Evolutionary conservation across 2,113 vertebrate genomes (phyloP), one percentile per base, ranked within the genome.

Genomic region (Apeltes quadracus): DNA sequence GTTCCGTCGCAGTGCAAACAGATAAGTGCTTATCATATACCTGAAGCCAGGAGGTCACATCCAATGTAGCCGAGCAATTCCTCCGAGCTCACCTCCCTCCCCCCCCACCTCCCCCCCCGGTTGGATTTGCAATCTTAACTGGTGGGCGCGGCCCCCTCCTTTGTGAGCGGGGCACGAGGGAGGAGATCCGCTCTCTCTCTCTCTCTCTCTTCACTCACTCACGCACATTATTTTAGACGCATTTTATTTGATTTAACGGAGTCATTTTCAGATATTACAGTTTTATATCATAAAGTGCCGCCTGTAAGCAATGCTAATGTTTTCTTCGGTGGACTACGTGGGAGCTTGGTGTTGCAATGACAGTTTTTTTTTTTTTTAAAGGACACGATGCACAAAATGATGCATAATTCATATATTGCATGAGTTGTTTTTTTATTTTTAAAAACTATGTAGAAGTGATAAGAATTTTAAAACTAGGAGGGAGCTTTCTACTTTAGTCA

Each of bases 11-110:
- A 87, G 83, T 85, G 88, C 85, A 87, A 87, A 87, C 72, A 88
- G 89, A 92, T 90, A 92, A 91, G 88, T 92, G 88, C 86, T 92
- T 91, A 92, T 92, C 87, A 87, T 87, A 82, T 87, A 90, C 90
- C 84, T 89, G 82, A 81, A 90, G 89, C 84, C 89, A 89, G 84
- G 71, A 90, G 91, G 87, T 89, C 88, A 87, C 44, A 87, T 87
- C 76, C 73, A 86, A 89, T 89, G 88, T 84, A 86, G 84, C 73
- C 69, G 69, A 83, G 82, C 85, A 85, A 86, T 90, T 91, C 89
- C 84, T 85, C 75, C 84, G 67, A 84, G 57, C 85, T 69, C 75
- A 80, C 87, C 89, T 83, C 62, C n/a, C n/a, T n/a, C n/a, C n/a
- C n/a, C n/a, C n/a, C n/a, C n/a, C n/a, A n/a, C n/a, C n/a, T n/a